Evolutionary conservation across 2,888 invertebrate genomes (phyloP).

Genomic region (Andrena trimmerana): DNA sequence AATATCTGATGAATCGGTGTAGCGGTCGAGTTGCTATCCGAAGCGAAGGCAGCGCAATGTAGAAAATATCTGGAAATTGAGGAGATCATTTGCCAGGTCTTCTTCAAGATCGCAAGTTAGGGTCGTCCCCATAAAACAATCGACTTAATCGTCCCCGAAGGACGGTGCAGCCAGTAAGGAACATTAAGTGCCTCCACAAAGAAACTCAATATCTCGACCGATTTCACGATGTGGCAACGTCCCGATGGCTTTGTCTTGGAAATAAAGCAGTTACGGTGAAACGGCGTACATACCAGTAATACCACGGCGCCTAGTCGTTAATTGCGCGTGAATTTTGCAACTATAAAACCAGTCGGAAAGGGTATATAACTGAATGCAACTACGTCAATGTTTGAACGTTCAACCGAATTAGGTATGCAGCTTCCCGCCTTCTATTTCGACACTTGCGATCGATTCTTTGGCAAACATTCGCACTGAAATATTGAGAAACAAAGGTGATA

Average conservation of each 20-base stretch:
- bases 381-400: background rate
- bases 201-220: slow-evolving; percentile 40
- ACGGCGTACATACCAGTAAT: background rate
- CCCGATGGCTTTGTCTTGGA: background rate
- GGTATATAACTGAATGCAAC: background rate
- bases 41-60: background rate
- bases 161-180: slow-evolving; percentile 40
- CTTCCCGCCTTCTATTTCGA: background rate
- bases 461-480: background rate
- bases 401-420: background rate
- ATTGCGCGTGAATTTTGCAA: background rate
- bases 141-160: slow-evolving; percentile 73
- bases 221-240: slow-evolving; percentile 24
- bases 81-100: slow-evolving; percentile 7
- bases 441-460: background rate
- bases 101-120: slow-evolving; percentile 47
- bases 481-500: background rate
- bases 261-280: background rate
- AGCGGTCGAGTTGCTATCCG: background rate
- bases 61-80: background rate
- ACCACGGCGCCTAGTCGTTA: background rate
- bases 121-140: slow-evolving; percentile 69
- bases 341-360: background rate
- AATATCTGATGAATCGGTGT: slow-evolving; percentile 1
- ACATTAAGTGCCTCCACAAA: slow-evolving; percentile 53